Evolutionary conservation across 35 echinoderm and acorn worm genomes (phyloP).

Genomic region (Apostichopus californicus): DNA sequence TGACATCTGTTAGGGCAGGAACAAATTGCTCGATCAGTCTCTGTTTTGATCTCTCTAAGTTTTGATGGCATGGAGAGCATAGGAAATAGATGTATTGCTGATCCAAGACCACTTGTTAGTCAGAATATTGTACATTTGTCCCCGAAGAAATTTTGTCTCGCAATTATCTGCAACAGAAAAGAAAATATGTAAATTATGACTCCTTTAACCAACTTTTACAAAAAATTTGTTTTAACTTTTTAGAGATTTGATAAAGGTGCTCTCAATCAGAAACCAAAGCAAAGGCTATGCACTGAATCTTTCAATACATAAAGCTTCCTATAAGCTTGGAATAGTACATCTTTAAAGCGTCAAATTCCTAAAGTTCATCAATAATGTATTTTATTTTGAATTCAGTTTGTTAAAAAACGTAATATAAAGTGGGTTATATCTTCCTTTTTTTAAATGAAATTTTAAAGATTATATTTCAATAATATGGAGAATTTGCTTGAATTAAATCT

Average conservation of each 20-base stretch:
- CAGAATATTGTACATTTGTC: constrained; percentile 84
- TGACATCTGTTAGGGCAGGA: background rate
- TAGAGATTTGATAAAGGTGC: background rate
- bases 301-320: too few species aligned
- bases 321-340: too few species aligned
- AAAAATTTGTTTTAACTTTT: background rate
- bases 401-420: too few species aligned
- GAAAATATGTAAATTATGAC: background rate
- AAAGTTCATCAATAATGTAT: too few species aligned
- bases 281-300: background rate
- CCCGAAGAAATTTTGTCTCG: constrained; percentile 48
- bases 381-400: too few species aligned
- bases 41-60: background rate
- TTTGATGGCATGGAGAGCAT: constrained; percentile 85
- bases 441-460: too few species aligned
- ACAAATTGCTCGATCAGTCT: background rate
- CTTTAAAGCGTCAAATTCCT: too few species aligned
- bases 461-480: too few species aligned
- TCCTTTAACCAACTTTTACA: background rate
- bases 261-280: background rate
- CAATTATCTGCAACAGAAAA: constrained; percentile 75
- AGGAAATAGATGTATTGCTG: constrained; percentile 53
- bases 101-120: constrained; percentile 86
- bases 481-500: too few species aligned
- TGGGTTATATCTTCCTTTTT: too few species aligned